phyloP scores from a whole-genome alignment of 2,797 vertebrate species.

The Cheracebus regulus region DNA sequence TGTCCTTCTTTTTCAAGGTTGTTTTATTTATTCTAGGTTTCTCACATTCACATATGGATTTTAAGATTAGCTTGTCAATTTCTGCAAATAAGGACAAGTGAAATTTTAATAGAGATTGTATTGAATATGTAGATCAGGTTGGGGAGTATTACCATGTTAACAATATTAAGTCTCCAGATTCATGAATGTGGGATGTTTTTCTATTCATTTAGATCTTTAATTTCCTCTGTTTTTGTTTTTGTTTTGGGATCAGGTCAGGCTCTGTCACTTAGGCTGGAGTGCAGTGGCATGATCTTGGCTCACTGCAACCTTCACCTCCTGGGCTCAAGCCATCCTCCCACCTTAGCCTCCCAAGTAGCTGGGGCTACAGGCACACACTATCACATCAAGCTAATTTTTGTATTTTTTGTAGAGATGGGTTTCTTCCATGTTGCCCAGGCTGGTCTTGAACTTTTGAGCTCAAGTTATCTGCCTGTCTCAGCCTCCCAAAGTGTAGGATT shows the following conservation, averaged over 20 bases:
- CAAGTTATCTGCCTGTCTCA: background rate
- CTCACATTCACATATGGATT: background rate
- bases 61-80: background rate
- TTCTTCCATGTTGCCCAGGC: background rate
- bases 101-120: background rate
- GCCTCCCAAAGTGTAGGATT: background rate
- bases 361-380: background rate
- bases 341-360: background rate
- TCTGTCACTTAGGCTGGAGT: background rate
- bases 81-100: background rate
- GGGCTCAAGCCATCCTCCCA: background rate
- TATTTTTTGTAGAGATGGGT: background rate
- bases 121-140: background rate
- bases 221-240: background rate
- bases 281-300: background rate
- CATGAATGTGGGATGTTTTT: background rate
- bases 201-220: background rate
- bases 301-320: background rate
- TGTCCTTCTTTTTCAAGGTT: background rate
- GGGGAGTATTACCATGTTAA: background rate
- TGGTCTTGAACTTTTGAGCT: background rate
- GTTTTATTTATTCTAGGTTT: background rate
- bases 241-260: background rate
- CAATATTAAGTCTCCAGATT: background rate
- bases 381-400: background rate